These are phyloP conservation scores for Diacarnus erythraeanus DNA, from an alignment of 37 sponge, comb jelly and placozoan genomes.

Conservation along the genomic window DNA sequence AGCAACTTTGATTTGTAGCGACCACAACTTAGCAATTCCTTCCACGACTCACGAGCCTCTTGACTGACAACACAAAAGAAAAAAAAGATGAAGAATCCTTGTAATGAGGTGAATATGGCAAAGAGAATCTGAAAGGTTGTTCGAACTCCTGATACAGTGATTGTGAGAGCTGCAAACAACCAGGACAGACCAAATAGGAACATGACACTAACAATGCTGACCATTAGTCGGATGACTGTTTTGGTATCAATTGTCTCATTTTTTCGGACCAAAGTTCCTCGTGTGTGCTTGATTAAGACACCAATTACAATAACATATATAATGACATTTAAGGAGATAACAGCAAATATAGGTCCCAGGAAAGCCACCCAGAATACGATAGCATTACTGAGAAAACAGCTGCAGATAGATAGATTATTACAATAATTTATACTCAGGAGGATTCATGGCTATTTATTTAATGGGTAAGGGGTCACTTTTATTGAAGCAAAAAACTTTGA, in stretches of 20 bases:
- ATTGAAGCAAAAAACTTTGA: background rate
- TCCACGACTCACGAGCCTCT: conserved; percentile 30
- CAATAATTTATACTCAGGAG: background rate
- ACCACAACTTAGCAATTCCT: conserved; percentile 17
- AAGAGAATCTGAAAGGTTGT: conserved; percentile 19
- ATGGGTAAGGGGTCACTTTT: no score
- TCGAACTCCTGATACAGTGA: background rate
- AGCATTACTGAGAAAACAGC: conserved; percentile 33
- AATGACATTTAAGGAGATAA: background rate
- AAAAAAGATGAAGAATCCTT: conserved; percentile 39
- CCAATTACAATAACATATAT: conserved; percentile 6
- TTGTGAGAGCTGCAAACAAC: conserved; percentile 28
- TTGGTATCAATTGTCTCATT: background rate
- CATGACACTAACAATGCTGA: conserved; percentile 30
- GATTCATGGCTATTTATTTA: background rate
- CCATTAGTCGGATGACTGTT: conserved; percentile 19
- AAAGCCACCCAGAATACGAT: conserved; percentile 31
- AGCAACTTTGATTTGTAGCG: conserved; percentile 17
- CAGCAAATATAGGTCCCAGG: conserved; percentile 14
- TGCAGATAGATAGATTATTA: background rate
- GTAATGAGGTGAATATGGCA: conserved; percentile 16
- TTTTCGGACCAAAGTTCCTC: background rate
- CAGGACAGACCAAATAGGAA: conserved; percentile 34
- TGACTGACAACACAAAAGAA: conserved; percentile 23
- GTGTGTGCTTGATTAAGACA: conserved; percentile 12